A percentile compares a stretch with the other conserved stretches of the same genome.
Conservation (phyloP, 2,113 vertebrate genomes). For the Lagopus muta region DNA sequence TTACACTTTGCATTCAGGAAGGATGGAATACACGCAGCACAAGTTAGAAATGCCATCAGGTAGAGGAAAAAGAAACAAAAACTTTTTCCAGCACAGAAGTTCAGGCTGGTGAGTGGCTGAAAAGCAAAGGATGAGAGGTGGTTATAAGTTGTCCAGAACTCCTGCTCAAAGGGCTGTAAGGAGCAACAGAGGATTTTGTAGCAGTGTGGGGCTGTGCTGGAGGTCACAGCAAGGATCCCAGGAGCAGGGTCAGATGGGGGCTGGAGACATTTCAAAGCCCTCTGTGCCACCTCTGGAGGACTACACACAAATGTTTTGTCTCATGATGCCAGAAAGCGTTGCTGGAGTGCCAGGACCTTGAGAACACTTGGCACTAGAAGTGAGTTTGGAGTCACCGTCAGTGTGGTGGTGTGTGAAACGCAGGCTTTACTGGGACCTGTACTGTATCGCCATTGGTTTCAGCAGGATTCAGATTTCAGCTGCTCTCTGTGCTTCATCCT, state of each 20-base stretch:
- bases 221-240: neutral
- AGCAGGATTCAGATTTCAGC: neutral
- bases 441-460: neutral
- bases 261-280: neutral
- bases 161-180: neutral
- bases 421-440: neutral
- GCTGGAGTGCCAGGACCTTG: slow-evolving; percentile 4
- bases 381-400: neutral
- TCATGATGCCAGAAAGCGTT: neutral
- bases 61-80: neutral
- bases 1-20: accelerated
- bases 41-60: neutral
- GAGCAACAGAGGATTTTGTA: neutral
- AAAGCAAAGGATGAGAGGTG: neutral
- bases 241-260: neutral
- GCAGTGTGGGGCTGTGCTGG: neutral
- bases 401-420: neutral
- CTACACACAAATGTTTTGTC: neutral
- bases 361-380: neutral
- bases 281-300: neutral
- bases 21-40: neutral
- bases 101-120: neutral
- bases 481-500: neutral
- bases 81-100: neutral
- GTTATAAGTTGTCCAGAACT: neutral